These are phyloP conservation scores for Seriola quinqueradiata DNA, from an alignment of 2,113 vertebrate species.

Conservation along the genomic window DNA sequence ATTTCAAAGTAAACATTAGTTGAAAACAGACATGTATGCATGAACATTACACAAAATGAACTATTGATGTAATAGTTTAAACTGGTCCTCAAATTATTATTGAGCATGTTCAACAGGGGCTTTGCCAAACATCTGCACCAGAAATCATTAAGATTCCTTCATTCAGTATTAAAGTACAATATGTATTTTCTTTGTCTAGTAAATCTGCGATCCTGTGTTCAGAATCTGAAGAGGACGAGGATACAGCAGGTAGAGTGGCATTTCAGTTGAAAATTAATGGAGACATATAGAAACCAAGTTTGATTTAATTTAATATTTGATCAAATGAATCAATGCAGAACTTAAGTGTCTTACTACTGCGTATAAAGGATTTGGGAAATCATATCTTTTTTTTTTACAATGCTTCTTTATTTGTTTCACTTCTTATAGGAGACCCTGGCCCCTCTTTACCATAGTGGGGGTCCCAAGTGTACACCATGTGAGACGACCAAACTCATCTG, in stretches of 20 bases:
- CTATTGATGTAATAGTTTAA: background rate
- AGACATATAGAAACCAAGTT: background rate
- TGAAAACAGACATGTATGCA: background rate
- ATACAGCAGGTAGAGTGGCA: conserved; percentile 83
- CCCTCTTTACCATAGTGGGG: conserved; percentile 78
- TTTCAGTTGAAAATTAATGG: background rate
- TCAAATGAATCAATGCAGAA: too few species aligned
- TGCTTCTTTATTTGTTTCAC: conserved; percentile 6
- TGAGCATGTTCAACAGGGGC: background rate
- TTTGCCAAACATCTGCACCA: background rate
- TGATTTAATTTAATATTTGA: too few species aligned
- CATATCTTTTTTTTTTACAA: background rate
- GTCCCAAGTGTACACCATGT: conserved; percentile 66
- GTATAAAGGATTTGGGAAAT: background rate
- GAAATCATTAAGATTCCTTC: background rate
- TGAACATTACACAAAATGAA: background rate
- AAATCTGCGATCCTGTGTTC: conserved; percentile 84
- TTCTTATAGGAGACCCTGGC: conserved; percentile 80
- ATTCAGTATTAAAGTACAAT: background rate
- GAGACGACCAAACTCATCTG: conserved; percentile 78
- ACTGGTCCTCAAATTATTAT: background rate
- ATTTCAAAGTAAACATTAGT: background rate
- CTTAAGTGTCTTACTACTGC: background rate
- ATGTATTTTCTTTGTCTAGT: conserved; percentile 67
- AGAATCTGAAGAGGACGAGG: conserved; percentile 85